Percentiles rank a stretch among this genome's conserved stretches.
Conservation (phyloP, 1,140 invertebrate species). For the Nebria ingens region DNA sequence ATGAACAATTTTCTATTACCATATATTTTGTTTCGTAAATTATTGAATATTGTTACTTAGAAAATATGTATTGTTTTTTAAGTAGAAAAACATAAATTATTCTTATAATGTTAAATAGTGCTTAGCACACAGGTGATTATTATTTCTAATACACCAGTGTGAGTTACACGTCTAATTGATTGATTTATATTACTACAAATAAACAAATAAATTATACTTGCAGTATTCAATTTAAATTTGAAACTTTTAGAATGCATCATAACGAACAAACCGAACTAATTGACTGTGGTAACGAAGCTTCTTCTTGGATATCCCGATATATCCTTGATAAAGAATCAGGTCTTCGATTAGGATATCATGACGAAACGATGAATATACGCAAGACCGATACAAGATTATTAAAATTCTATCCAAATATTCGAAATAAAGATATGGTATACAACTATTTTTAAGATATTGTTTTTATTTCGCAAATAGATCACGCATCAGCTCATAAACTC, state of each 20-base stretch:
- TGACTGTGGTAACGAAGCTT: conserved; percentile 51
- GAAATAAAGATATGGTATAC: neutral
- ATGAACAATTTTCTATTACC: neutral
- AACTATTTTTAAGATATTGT: conserved; percentile 4
- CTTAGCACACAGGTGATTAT: no score
- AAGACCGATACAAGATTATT: neutral
- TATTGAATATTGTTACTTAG: neutral
- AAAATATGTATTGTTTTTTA: no score
- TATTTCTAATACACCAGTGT: no score
- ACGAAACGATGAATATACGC: conserved; percentile 26
- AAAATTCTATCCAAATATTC: neutral
- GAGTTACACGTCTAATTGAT: no score
- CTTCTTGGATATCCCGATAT: conserved; percentile 48
- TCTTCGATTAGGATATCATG: conserved; percentile 46
- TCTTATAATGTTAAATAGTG: no score
- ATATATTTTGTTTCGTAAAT: neutral
- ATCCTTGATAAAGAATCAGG: conserved; percentile 43
- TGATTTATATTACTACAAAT: no score
- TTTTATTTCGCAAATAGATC: no score
- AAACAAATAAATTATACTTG: no score
- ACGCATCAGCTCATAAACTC: no score
- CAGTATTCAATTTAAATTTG: no score
- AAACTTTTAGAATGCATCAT: conserved; percentile 10
- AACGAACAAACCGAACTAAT: conserved; percentile 36
- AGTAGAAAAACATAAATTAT: no score